These are phyloP conservation scores for Sipha flava DNA, from an alignment of 1,140 invertebrate species.

Conservation along the genomic window DNA sequence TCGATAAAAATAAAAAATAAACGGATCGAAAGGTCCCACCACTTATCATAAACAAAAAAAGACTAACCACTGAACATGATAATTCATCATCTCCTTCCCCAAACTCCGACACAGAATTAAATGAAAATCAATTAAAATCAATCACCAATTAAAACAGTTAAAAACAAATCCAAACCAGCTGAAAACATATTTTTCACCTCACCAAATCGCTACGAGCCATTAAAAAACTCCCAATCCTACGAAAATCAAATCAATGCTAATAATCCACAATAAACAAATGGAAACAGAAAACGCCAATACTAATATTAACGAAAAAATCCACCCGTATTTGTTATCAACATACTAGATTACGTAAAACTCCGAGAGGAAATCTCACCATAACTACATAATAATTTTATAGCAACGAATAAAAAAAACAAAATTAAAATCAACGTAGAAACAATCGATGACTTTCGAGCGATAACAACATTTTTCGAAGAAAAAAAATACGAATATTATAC, in stretches of 20 bases:
- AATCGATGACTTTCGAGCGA: neutral
- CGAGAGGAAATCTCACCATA: neutral
- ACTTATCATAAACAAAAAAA: neutral
- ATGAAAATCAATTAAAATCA: too few species aligned
- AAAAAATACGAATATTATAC: conserved; percentile 2
- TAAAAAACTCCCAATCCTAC: neutral
- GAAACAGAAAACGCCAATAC: neutral
- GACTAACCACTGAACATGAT: neutral
- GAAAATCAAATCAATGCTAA: neutral
- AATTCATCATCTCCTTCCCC: neutral
- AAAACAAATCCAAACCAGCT: neutral
- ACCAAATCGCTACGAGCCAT: neutral
- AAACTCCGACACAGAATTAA: conserved; percentile 1
- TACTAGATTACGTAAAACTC: neutral
- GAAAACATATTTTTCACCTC: neutral
- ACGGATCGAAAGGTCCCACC: neutral
- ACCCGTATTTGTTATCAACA: neutral
- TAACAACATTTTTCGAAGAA: neutral
- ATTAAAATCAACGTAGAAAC: neutral
- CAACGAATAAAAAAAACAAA: neutral
- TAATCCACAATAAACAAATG: neutral
- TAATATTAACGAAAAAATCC: neutral
- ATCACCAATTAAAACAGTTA: neutral
- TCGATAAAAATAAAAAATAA: neutral
- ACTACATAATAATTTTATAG: neutral